phyloP scores from a whole-genome alignment of 2,113 vertebrate genomes.

The Pseudopodoces humilis region DNA sequence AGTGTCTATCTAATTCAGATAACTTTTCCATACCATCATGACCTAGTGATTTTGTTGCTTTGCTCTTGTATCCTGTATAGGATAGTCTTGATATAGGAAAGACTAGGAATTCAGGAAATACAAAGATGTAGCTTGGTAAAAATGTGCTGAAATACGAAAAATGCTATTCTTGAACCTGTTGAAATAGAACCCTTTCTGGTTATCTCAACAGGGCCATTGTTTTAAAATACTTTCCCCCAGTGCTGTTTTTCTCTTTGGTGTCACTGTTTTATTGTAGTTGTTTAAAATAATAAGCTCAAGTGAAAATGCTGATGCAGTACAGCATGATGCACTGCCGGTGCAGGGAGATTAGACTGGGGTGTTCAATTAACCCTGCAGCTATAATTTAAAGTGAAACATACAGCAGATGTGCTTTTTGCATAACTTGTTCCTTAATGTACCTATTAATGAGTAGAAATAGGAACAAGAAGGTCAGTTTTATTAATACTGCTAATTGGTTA shows the following conservation, averaged over 20 bases:
- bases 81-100: neutral
- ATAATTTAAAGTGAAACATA: neutral
- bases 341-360: neutral
- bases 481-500: slow-evolving; percentile 8
- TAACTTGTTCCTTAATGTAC: neutral
- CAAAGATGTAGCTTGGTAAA: neutral
- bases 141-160: neutral
- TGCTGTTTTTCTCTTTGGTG: neutral
- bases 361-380: slow-evolving; percentile 11
- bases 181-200: neutral
- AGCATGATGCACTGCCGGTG: neutral
- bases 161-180: neutral
- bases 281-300: neutral
- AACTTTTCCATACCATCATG: neutral
- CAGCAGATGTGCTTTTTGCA: neutral
- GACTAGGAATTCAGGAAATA: neutral
- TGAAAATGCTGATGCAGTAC: slow-evolving; percentile 14
- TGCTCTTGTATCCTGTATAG: neutral
- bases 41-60: neutral
- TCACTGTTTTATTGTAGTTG: neutral
- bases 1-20: neutral
- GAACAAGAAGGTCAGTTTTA: neutral
- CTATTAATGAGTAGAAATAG: neutral
- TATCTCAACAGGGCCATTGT: neutral
- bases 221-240: neutral